Evolutionary conservation across 2,888 invertebrate species (phyloP).

Genomic region (Drosophila eohydei): DNA sequence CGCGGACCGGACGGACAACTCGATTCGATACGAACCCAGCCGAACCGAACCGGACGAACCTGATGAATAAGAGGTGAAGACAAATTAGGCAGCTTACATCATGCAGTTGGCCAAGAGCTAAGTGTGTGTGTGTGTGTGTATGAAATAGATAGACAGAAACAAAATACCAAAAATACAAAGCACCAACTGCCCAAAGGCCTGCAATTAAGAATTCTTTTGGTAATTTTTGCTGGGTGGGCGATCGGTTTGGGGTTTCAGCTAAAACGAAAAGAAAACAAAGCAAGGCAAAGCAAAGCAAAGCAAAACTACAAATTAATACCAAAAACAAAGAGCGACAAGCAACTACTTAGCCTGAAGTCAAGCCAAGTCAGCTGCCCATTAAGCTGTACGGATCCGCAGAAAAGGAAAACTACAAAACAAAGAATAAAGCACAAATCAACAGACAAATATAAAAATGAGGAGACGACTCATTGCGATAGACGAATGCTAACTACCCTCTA

Average conservation of each 20-base stretch:
- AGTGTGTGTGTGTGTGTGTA: not conserved
- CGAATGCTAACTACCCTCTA: not conserved
- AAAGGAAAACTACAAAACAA: constrained; percentile 15
- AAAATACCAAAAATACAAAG: constrained; percentile 13
- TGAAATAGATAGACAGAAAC: constrained; percentile 2
- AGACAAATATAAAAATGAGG: constrained; percentile 6
- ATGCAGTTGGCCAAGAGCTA: constrained; percentile 43
- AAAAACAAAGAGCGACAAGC: constrained; percentile 13
- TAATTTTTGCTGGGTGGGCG: constrained; percentile 63
- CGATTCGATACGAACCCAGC: constrained; percentile 8
- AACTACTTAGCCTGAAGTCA: constrained; percentile 26
- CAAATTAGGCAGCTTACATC: constrained; percentile 77
- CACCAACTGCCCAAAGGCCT: constrained; percentile 55
- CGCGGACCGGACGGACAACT: constrained; percentile 17
- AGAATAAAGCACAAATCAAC: constrained; percentile 9
- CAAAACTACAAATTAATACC: constrained; percentile 8
- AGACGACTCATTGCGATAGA: not conserved
- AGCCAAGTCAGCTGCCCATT: constrained; percentile 59
- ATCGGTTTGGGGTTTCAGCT: constrained; percentile 18
- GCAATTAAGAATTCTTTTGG: constrained; percentile 68
- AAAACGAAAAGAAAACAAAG: constrained; percentile 1
- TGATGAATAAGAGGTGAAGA: constrained; percentile 65
- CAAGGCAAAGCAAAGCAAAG: not conserved
- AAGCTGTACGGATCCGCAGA: constrained; percentile 48
- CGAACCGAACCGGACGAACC: constrained; percentile 51